phyloP scores from a whole-genome alignment of 2,888 invertebrate species.

The Rotaria socialis region DNA sequence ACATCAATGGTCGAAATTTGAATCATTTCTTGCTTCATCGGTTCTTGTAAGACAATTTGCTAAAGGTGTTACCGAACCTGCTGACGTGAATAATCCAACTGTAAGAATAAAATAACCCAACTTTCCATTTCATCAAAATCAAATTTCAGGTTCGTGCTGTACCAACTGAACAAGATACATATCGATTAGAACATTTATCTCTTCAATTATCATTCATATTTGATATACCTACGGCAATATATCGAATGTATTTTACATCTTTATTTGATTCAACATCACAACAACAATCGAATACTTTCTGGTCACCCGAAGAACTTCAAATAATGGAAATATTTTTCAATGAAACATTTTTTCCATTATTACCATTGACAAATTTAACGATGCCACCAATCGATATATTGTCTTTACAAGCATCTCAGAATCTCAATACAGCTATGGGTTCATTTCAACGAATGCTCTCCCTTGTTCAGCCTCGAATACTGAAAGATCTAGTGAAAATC shows the following conservation, averaged over 20 bases:
- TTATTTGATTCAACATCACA: not conserved
- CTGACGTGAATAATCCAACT: not conserved
- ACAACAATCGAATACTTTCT: not conserved
- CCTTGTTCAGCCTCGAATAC: not conserved
- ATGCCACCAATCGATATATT: not conserved
- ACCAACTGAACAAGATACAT: not conserved
- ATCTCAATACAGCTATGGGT: not conserved
- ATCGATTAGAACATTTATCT: not conserved
- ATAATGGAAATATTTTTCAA: not conserved
- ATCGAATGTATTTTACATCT: not conserved
- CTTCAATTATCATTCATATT: not conserved
- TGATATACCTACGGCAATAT: not conserved
- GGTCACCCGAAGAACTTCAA: not conserved
- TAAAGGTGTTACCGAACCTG: not conserved
- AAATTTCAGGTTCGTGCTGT: not conserved
- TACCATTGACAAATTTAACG: not conserved
- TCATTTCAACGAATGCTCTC: not conserved
- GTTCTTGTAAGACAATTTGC: not conserved
- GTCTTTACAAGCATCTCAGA: not conserved
- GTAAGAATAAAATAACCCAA: not conserved
- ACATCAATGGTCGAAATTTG: conserved; percentile 1
- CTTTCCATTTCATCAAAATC: not conserved
- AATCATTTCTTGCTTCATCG: not conserved
- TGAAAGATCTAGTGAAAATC: conserved; percentile 6
- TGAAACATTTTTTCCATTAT: not conserved